phyloP scores from a whole-genome alignment of 2,888 invertebrate genomes.

The Nemapogon koenigi region DNA sequence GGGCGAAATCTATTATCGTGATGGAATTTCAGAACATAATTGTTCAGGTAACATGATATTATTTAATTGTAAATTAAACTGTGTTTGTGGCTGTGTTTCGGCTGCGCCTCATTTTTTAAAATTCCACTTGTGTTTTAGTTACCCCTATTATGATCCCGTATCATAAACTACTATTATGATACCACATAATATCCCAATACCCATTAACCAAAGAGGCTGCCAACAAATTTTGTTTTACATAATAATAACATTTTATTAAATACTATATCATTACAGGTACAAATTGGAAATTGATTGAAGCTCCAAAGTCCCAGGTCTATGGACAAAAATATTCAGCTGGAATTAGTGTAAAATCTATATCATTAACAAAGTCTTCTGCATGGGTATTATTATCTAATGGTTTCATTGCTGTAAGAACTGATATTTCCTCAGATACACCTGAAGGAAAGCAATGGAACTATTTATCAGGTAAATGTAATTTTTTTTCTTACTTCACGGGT shows the following conservation, averaged over 20 bases:
- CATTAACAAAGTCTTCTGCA: conserved; percentile 74
- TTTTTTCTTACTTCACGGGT: background rate
- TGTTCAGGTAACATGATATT: conserved; percentile 52
- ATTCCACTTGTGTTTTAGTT: too few species aligned
- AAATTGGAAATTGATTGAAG: conserved; percentile 83
- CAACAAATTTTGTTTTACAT: too few species aligned
- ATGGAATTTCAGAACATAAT: conserved; percentile 73
- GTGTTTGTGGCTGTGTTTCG: background rate
- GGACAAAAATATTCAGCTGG: conserved; percentile 27
- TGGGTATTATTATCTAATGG: conserved; percentile 83
- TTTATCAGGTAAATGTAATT: conserved; percentile 41
- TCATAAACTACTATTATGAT: too few species aligned
- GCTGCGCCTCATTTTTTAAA: too few species aligned
- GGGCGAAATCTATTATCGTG: conserved; percentile 83
- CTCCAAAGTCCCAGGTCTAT: conserved; percentile 42
- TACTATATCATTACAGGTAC: conserved; percentile 57
- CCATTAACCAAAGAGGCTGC: too few species aligned
- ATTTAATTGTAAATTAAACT: conserved; percentile 1
- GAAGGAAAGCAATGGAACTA: conserved; percentile 87
- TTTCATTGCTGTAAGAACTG: conserved; percentile 77
- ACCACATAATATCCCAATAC: too few species aligned
- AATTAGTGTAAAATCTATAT: conserved; percentile 72
- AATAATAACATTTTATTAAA: too few species aligned
- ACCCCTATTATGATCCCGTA: too few species aligned
- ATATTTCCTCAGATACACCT: conserved; percentile 76